Base-by-base conservation (phyloP, 2,888 invertebrate species). In the Cosmorhoe ocellata region DNA sequence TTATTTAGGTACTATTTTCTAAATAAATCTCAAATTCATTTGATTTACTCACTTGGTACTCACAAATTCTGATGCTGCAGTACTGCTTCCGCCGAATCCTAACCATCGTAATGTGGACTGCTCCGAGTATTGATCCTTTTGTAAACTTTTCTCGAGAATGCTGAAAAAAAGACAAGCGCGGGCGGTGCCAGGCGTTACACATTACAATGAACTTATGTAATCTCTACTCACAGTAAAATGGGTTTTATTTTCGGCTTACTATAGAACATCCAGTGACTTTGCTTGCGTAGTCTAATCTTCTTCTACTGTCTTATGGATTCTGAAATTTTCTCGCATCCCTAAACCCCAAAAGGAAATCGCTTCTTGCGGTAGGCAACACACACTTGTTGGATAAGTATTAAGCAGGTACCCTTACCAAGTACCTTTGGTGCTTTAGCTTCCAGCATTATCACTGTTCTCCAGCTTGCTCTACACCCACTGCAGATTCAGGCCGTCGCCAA, bases 101-200 rank as follows among this genome's bases (percentile, higher is more conserved):
- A n/a, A 41, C 1, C 56, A 54, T 54, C 40, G 24, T 47, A 44
- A 42, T 54, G 51, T 6, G 33, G 7, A 42, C 30, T 7, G 10
- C 14, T 30, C 41, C 33, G 39, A 22, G 3, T 52, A 51, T 55
- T 34, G 33, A 42, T 64, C 64, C 64, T 71, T 72, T 72, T 72
- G 67, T 74, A 66, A 71, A 64, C 55, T 56, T 42, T 33, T 18
- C 28, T 31, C 31, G 46, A 37, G 55, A 58, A 56, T 65, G 56
- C 56, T 52, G 41, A 39, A 53, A 18, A 62, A 57, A 51, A 11
- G 41, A 59, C 60, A 60, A 67, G 51, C 60, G 58, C 59, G 53
- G 56, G 33, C 42, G 37, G 39, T 40, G 31, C 40, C 59, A 63
- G 51, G 36, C 50, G 50, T 51, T 55, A 57, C 60, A 53, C 56